Percentiles rank a stretch among this genome's conserved stretches.
Evolutionary conservation across 2,797 vertebrate species (phyloP).

Genomic region (Pempheris klunzingeri): DNA sequence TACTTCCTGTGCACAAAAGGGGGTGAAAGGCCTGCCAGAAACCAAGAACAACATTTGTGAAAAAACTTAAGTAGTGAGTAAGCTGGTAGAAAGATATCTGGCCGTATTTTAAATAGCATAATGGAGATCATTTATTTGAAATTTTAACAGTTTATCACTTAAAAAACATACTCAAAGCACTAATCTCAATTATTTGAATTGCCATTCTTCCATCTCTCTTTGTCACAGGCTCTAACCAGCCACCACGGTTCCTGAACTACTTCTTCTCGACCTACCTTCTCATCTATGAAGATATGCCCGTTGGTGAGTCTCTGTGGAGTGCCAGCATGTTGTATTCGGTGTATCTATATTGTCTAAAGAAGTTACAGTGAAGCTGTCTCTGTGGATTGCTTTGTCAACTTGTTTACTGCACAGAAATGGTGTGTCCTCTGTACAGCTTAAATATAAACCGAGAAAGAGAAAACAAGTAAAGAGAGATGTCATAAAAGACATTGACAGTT

Average conservation of each 20-base stretch:
- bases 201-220: constrained; percentile 23
- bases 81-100: too few species aligned
- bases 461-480: constrained; percentile 40
- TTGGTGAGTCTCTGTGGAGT: constrained; percentile 80
- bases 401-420: constrained; percentile 31
- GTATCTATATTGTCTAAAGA: constrained; percentile 29
- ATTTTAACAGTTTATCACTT: background rate
- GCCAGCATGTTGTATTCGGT: constrained; percentile 8
- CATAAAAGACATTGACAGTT: constrained; percentile 30
- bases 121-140: background rate
- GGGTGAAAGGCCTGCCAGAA: background rate
- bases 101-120: background rate
- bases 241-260: constrained; percentile 86
- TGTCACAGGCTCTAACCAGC: constrained; percentile 82
- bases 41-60: background rate
- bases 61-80: background rate
- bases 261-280: constrained; percentile 87
- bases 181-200: background rate
- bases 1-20: background rate
- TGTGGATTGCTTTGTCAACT: constrained; percentile 26
- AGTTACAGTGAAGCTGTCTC: constrained; percentile 36
- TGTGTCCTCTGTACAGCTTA: constrained; percentile 24
- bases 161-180: background rate
- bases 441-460: constrained; percentile 38
- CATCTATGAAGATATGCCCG: constrained; percentile 86